Percentiles rank a stretch among this genome's conserved stretches.
These are phyloP conservation scores for Sinocyclocheilus anshuiensis DNA, from an alignment of 2,113 vertebrate genomes.

Conservation along the genomic window DNA sequence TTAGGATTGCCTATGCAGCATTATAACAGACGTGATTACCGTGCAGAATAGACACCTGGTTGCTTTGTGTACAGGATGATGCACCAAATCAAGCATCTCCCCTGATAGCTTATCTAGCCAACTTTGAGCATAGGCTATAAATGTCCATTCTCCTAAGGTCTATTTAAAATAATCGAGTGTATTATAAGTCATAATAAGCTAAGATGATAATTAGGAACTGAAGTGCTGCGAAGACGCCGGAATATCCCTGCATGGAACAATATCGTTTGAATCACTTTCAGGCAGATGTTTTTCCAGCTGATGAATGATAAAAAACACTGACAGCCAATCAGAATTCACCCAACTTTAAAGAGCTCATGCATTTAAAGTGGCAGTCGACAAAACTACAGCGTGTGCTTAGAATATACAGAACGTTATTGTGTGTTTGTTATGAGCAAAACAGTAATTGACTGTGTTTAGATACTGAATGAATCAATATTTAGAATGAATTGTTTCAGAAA, in stretches of 20 bases:
- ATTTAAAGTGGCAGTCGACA: neutral
- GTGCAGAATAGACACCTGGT: conserved; percentile 22
- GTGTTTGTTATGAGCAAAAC: neutral
- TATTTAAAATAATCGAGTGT: conserved; percentile 18
- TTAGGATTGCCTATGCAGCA: conserved; percentile 13
- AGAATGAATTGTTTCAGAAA: neutral
- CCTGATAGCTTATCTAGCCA: conserved; percentile 3
- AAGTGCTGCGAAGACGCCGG: neutral
- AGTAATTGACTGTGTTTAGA: neutral
- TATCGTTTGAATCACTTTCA: neutral
- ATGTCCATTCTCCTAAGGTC: conserved; percentile 1
- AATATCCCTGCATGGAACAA: neutral
- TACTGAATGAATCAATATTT: neutral
- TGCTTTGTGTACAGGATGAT: conserved; percentile 40
- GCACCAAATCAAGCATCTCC: conserved; percentile 27
- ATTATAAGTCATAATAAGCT: conserved; percentile 5
- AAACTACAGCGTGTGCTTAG: neutral
- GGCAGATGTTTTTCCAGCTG: neutral
- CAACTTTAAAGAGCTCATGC: neutral
- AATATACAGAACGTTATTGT: neutral
- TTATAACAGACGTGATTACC: conserved; percentile 17
- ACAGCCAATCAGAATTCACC: neutral
- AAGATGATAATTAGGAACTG: neutral
- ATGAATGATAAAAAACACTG: conserved; percentile 8
- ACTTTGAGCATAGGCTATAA: conserved; percentile 3